Evolutionary conservation across 2,113 vertebrate species (phyloP), one percentile per base, ranked within the genome.

Genomic region (Lepus europaeus): DNA sequence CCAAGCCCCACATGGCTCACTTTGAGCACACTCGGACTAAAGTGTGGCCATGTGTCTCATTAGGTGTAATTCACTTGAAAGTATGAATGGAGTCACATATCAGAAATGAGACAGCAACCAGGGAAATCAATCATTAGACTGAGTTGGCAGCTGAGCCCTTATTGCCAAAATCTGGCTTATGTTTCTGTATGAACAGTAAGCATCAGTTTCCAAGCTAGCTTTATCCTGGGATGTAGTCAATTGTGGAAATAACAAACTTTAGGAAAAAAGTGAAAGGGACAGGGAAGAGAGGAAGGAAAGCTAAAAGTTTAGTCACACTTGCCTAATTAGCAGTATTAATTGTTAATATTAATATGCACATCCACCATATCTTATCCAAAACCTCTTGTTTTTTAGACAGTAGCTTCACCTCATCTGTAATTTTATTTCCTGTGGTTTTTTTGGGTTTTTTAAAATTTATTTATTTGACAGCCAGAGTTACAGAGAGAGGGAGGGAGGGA

Each of bases 101-200:
- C 61, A 91, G 51, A 94, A 91, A 74, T 70, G 22, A 72, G 25
- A n/a, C 29, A 74, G 33, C 31, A 87, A 91, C 22, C 85, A 23
- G n/a, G 10, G n/a, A 61, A 87, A 39, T 31, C n/a, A 69, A 68
- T 27, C 68, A 12, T 8, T 61, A 11, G 22, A n/a, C 63, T 73
- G 29, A 59, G 23, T 16, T 77, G 80, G 14, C 17, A 64, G 49
- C 27, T 82, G 14, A 86, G 68, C 83, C 29, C 7, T 93, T 68
- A 89, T 39, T 53, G 59, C 16, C 70, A 86, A 78, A 90, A 64
- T 66, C 59, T 83, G 3, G 74, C 51, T 49, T 76, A 68, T 73
- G 36, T 56, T 94, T 95, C 70, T 1, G 76, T 72, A 22, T 84
- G 31, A 85, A 70, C 70, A 87, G 12, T 69, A 81, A 94, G 94